Conservation (phyloP, 2,797 vertebrate species). For the Crocidura indochinensis region DNA sequence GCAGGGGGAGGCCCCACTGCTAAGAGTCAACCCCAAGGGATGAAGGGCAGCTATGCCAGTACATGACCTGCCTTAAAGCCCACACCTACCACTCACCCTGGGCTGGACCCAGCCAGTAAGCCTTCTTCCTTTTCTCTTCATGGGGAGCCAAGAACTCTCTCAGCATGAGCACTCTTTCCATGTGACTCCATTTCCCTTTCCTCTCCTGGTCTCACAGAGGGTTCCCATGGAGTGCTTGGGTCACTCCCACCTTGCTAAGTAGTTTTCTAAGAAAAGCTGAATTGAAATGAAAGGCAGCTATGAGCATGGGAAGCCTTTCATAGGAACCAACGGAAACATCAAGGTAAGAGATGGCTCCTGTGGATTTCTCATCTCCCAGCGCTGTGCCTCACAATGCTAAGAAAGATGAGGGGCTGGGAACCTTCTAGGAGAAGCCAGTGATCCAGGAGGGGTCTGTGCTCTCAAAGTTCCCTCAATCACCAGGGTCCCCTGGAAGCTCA, state of each 20-base stretch:
- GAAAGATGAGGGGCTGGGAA: not conserved
- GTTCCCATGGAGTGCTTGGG: conserved; percentile 85
- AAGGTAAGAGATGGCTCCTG: conserved; percentile 72
- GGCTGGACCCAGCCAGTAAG: conserved; percentile 19
- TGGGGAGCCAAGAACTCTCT: conserved; percentile 66
- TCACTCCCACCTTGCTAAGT: conserved; percentile 84
- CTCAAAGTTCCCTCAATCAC: conserved; percentile 67
- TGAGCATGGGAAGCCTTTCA: conserved; percentile 10
- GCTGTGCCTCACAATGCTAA: conserved; percentile 71
- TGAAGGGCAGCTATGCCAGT: not conserved
- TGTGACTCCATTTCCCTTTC: conserved; percentile 87
- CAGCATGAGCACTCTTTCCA: conserved; percentile 84
- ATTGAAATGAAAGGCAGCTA: not conserved
- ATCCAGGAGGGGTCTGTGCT: conserved; percentile 5
- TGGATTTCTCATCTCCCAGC: conserved; percentile 67
- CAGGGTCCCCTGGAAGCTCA: conserved; percentile 69
- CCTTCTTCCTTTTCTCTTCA: conserved; percentile 11
- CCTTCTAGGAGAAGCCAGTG: conserved; percentile 17
- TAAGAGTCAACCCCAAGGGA: not conserved
- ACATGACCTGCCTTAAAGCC: not conserved
- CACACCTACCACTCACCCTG: not conserved
- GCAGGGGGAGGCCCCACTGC: not conserved
- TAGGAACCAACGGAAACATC: conserved; percentile 74
- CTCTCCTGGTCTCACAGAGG: conserved; percentile 86
- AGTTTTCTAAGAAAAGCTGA: conserved; percentile 48